Base-by-base conservation (phyloP, 2,888 invertebrate species). In the Eupithecia inturbata region DNA sequence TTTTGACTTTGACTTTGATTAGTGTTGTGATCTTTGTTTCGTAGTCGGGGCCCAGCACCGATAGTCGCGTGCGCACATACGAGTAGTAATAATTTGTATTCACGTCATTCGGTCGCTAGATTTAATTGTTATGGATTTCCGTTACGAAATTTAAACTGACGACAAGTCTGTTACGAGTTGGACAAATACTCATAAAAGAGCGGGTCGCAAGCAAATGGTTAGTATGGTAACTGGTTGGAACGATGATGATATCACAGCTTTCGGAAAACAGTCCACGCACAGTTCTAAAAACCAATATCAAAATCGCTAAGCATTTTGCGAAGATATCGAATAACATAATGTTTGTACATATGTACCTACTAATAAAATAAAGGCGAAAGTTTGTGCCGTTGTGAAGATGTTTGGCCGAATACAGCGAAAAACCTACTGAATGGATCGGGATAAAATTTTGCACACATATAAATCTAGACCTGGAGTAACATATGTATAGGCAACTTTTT, bases 21-120 rank as follows among this genome's bases (percentile, higher is more conserved):
- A n/a, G n/a, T 36, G 9, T 36, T 9, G 36, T 36, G 36, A 36
- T 36, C 36, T 10, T 2, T 33, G n/a, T n/a, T 3, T 9, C 63
- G 33, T 33, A 63, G 63, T 63, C 36, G 63, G 33, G 63, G 63
- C 63, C 22, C 33, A n/a, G 36, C 26, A 63, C 41, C 70, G 67
- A 70, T 67, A 68, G 64, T 19, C 72, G 69, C 74, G 73, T 74
- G 74, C 72, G 71, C 77, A 72, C 75, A 71, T 70, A 31, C 5
- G 31, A 5, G 2, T 4, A 70, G 69, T 75, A 77, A 76, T 77
- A 69, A 74, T 62, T 67, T 76, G 72, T 67, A 73, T 66, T 39
- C 22, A 66, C 66, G 66, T 66, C 66, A 39, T 39, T 39, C 14
- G 14, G 26, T 10, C 64, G 64, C n/a, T 66, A 41, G 36, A 22